These are phyloP conservation scores for Petrolisthes cinctipes DNA, from an alignment of 2,888 invertebrate genomes.

Conservation along the genomic window DNA sequence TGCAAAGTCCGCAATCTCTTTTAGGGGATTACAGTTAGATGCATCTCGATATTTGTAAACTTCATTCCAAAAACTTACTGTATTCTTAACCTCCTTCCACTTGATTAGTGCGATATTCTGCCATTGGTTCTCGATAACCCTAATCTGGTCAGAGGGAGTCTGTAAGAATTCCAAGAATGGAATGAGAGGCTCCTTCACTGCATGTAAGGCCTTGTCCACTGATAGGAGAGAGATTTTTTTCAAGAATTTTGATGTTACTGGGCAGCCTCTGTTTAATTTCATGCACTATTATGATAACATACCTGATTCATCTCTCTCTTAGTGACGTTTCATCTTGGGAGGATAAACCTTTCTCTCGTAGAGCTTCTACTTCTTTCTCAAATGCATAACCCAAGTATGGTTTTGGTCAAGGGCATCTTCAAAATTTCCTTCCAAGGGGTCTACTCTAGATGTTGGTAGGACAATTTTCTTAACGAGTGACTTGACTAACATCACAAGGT, in stretches of 20 bases:
- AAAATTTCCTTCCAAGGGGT: slow-evolving; percentile 12
- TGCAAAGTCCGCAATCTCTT: slow-evolving; percentile 8
- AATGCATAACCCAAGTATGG: slow-evolving; percentile 25
- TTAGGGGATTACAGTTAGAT: background rate
- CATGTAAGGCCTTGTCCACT: background rate
- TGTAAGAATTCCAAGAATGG: background rate
- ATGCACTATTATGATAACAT: background rate
- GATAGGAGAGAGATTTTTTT: background rate
- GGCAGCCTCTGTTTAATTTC: slow-evolving; percentile 21
- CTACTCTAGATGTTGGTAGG: background rate
- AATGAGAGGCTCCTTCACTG: no score
- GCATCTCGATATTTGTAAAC: slow-evolving; percentile 11
- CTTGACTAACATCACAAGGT: slow-evolving; percentile 20
- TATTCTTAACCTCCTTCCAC: background rate
- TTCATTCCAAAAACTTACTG: slow-evolving; percentile 17
- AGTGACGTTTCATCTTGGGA: background rate
- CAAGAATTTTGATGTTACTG: slow-evolving; percentile 7
- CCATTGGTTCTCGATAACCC: background rate
- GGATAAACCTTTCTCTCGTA: no score
- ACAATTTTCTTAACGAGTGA: slow-evolving; percentile 32
- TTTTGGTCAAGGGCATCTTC: slow-evolving; percentile 21
- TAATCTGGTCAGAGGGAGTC: background rate
- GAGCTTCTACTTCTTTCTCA: slow-evolving; percentile 34
- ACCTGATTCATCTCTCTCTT: background rate
- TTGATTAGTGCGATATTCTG: background rate